Conservation (phyloP, 1,140 invertebrate species). For the Aphelenchoides besseyi region DNA sequence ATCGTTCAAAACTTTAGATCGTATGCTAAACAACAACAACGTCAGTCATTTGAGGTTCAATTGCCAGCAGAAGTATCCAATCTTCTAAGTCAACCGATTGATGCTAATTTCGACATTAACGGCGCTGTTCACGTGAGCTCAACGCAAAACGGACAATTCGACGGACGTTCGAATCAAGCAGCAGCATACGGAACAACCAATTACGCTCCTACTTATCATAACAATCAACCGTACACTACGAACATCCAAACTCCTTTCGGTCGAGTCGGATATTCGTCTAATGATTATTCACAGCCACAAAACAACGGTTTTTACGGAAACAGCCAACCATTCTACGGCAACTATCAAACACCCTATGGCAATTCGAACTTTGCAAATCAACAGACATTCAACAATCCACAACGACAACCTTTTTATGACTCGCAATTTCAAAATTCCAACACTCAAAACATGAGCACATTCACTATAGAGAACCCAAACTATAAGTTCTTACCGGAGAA, state of each 20-base stretch:
- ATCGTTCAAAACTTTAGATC: not conserved
- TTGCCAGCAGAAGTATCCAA: not conserved
- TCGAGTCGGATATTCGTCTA: not conserved
- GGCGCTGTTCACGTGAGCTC: not conserved
- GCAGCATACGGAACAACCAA: not conserved
- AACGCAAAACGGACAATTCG: not conserved
- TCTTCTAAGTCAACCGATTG: constrained; percentile 3
- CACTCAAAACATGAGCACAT: constrained; percentile 6
- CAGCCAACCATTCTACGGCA: not conserved
- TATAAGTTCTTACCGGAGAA: constrained; percentile 32
- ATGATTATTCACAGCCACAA: not conserved
- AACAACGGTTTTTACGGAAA: not conserved
- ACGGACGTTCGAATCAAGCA: not conserved
- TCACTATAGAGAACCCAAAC: constrained; percentile 32
- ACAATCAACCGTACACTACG: not conserved
- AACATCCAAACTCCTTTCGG: not conserved
- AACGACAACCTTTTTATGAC: constrained; percentile 13
- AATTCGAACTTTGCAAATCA: not conserved
- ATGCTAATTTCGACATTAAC: constrained; percentile 15
- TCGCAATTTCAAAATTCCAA: constrained; percentile 27
- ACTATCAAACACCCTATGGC: not conserved
- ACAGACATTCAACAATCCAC: constrained; percentile 15
- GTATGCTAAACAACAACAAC: not conserved
- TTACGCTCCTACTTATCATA: no score
- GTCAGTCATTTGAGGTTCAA: not conserved